phyloP scores from a whole-genome alignment of 1,140 invertebrate genomes.

The Diplogasteroides magnus region DNA sequence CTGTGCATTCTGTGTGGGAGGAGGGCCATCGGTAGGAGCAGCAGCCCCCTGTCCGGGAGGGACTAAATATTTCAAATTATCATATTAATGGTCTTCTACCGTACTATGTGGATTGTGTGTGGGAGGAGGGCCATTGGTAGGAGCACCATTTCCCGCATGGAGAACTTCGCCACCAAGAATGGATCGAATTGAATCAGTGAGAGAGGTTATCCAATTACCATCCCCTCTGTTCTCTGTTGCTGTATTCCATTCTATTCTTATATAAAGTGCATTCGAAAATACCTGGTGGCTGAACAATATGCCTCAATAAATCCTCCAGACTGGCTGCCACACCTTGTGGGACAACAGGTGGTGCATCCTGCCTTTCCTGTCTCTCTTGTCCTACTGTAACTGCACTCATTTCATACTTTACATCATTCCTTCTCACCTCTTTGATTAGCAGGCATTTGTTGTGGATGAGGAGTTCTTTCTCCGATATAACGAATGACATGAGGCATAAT shows the following conservation, averaged over 20 bases:
- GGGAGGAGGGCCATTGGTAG: not conserved
- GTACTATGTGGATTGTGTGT: not conserved
- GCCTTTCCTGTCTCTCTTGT: too few relatives aligned
- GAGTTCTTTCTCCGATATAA: too few relatives aligned
- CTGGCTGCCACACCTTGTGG: too few relatives aligned
- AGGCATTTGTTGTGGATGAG: too few relatives aligned
- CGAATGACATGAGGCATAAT: too few relatives aligned
- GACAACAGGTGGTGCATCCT: too few relatives aligned
- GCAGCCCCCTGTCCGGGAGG: not conserved
- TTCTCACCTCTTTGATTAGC: too few relatives aligned
- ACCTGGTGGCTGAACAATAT: too few relatives aligned
- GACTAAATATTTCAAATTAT: not conserved
- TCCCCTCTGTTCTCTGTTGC: not conserved
- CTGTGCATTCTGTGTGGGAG: not conserved
- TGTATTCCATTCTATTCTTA: not conserved
- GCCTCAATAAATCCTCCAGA: too few relatives aligned
- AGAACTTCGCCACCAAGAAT: not conserved
- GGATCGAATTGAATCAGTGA: not conserved
- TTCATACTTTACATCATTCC: too few relatives aligned
- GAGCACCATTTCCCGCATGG: not conserved
- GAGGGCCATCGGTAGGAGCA: not conserved
- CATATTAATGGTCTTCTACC: not conserved
- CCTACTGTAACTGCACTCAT: too few relatives aligned
- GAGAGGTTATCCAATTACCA: not conserved
- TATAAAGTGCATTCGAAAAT: too few relatives aligned